Percentiles rank a stretch among this genome's conserved stretches.
Conservation (phyloP, 2,113 vertebrate genomes). For the Lampris megalopsis region DNA sequence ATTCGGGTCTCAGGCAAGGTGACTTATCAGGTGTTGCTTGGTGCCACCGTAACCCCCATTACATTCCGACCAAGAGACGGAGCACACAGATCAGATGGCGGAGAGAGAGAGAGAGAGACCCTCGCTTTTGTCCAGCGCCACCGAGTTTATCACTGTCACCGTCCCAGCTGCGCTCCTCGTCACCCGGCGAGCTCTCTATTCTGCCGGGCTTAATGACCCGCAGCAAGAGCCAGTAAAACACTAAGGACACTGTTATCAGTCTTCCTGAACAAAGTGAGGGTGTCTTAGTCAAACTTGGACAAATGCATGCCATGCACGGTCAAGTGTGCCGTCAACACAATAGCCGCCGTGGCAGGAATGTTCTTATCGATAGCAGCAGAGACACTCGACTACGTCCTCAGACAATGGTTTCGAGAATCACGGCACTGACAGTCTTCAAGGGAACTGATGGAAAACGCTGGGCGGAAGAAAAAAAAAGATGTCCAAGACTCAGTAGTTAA, state of each 20-base stretch:
- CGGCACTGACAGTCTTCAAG: constrained; percentile 41
- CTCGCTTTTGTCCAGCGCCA: constrained; percentile 60
- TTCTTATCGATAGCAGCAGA: constrained; percentile 67
- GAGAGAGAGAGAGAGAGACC: constrained; percentile 56
- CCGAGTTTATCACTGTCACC: constrained; percentile 65
- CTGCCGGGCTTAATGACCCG: constrained; percentile 70
- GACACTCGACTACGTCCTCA: constrained; percentile 63
- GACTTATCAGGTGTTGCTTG: constrained; percentile 45
- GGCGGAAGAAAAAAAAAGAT: constrained; percentile 56
- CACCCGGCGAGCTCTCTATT: constrained; percentile 37
- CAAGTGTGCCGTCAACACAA: constrained; percentile 36
- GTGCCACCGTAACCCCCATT: constrained; percentile 49
- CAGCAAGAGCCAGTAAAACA: constrained; percentile 46
- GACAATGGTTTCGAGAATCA: constrained; percentile 68
- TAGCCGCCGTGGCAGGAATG: constrained; percentile 43
- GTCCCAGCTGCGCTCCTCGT: constrained; percentile 49
- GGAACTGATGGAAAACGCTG: constrained; percentile 20
- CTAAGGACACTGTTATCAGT: constrained; percentile 61
- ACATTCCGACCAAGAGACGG: constrained; percentile 42
- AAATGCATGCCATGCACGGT: constrained; percentile 41
- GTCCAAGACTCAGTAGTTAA: constrained; percentile 38
- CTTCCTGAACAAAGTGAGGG: constrained; percentile 67
- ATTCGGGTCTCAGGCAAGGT: constrained; percentile 55
- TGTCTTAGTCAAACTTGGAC: constrained; percentile 36
- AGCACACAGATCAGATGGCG: constrained; percentile 52